Base-by-base conservation (phyloP, 2,113 vertebrate genomes). In the Plecturocebus donacophilus region DNA sequence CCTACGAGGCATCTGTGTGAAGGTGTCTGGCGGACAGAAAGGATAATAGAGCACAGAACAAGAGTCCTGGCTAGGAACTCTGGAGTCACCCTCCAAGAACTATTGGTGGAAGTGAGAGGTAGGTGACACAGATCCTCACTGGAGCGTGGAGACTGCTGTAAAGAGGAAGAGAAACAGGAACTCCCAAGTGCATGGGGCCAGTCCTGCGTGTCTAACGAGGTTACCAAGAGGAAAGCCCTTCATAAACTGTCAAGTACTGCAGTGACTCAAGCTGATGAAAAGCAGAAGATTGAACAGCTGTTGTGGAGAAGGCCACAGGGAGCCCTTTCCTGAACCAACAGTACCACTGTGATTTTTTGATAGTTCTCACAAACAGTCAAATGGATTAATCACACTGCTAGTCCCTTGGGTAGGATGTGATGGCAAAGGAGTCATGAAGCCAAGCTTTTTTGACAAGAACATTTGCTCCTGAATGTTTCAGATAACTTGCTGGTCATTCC, bases 401-500 rank as follows among this genome's bases (percentile, higher is more conserved):
- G 56, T n/a, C 20, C 61, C 42, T 56, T 42, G 84, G 30, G n/a
- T 13, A 32, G 25, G 68, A 42, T 40, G 9, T 16, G 27, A 54
- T 19, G 71, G 52, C 66, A 49, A 77, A 80, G 45, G 45, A 73
- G 27, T 86, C 25, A 16, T 71, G 12, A 58, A 76, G 49, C 35
- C 64, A 91, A 68, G 40, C 7, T 52, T 27, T 95, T 73, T 68
- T 66, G n/a, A 93, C 54, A 84, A 93, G 70, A 94, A 42, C 85
- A 80, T 45, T 88, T 64, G 40, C 47, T 89, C 68, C n/a, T 56
- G 12, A 35, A 13, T 73, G 45, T 25, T 77, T 91, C 52, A 86
- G 35, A 47, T 42, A 90, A 73, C 17, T 30, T 17, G 42, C 70
- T 58, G 42, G 21, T 70, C 45, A 47, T 86, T 81, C 68, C 66